Conservation (phyloP, 2,113 vertebrate genomes). For the Neoarius graeffei region DNA sequence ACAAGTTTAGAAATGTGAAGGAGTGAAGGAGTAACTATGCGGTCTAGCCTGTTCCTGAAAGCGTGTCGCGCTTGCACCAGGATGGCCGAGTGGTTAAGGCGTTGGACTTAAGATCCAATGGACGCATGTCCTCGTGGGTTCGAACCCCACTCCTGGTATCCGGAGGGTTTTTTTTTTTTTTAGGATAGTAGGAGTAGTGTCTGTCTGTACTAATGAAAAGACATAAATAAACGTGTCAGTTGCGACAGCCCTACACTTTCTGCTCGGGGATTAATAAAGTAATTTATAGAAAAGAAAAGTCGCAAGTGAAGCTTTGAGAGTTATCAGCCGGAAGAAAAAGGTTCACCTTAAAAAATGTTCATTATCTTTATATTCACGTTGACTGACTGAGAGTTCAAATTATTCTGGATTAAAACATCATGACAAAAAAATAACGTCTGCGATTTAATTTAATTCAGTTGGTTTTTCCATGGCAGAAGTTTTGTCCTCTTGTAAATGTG, state of each 20-base stretch:
- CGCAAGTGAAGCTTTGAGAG: too few relatives aligned
- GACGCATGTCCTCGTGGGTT: conserved; percentile 15
- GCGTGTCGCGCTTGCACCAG: background rate
- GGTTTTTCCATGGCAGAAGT: background rate
- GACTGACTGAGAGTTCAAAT: background rate
- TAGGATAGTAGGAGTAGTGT: background rate
- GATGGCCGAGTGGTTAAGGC: conserved; percentile 34
- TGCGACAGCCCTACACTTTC: background rate
- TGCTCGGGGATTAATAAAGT: background rate
- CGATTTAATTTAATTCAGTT: background rate
- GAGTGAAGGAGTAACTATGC: background rate
- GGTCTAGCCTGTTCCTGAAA: background rate
- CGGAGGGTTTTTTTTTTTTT: rapidly evolving
- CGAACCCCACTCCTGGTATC: conserved; percentile 13
- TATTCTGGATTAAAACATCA: background rate
- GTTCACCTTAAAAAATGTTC: background rate
- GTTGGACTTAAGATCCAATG: conserved; percentile 33
- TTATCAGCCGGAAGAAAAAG: background rate
- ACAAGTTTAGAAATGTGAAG: background rate
- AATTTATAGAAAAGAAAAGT: background rate
- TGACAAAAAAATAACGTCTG: background rate
- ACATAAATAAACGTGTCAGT: background rate
- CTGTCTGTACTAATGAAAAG: background rate
- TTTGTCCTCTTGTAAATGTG: background rate
- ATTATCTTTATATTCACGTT: background rate